Percentiles rank a stretch among this genome's conserved stretches.
phyloP scores from a whole-genome alignment of 2,888 invertebrate species.

The Cactoblastis cactorum region DNA sequence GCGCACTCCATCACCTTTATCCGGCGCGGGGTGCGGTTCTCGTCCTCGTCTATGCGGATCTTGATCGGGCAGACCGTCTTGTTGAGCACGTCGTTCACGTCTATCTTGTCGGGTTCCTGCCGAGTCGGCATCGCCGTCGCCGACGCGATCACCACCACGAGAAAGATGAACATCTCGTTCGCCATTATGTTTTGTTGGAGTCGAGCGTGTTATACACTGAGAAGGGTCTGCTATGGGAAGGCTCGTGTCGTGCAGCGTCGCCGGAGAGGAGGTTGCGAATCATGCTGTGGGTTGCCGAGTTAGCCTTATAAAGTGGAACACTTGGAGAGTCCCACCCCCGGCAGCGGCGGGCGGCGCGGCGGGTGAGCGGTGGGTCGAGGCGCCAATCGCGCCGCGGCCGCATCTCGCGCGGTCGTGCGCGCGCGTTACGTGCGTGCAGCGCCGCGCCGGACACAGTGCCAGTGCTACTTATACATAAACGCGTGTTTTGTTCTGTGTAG shows the following conservation, averaged over 20 bases:
- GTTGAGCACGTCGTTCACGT: constrained; percentile 47
- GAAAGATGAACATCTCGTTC: constrained; percentile 1
- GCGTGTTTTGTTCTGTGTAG: background rate
- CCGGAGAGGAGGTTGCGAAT: constrained; percentile 7
- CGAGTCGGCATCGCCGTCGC: constrained; percentile 24
- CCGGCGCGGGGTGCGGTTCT: constrained; percentile 51
- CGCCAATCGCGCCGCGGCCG: constrained; percentile 6
- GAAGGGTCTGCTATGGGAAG: too few relatives aligned
- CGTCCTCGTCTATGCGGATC: constrained; percentile 47
- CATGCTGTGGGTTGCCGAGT: background rate
- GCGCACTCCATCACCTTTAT: constrained; percentile 64
- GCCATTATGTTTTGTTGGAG: constrained; percentile 2
- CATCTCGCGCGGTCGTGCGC: constrained; percentile 7
- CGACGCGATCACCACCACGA: constrained; percentile 2
- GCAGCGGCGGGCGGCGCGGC: background rate
- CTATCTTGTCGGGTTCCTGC: constrained; percentile 36
- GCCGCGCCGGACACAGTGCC: background rate
- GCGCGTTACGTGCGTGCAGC: background rate
- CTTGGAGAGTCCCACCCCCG: background rate
- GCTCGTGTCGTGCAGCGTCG: constrained; percentile 8
- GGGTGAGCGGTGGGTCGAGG: background rate
- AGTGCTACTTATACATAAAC: constrained; percentile 4
- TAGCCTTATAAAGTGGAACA: background rate
- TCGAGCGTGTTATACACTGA: too few relatives aligned
- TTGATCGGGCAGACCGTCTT: constrained; percentile 61